Base-by-base conservation (phyloP, 2,888 invertebrate genomes). In the Agriotes lineatus region DNA sequence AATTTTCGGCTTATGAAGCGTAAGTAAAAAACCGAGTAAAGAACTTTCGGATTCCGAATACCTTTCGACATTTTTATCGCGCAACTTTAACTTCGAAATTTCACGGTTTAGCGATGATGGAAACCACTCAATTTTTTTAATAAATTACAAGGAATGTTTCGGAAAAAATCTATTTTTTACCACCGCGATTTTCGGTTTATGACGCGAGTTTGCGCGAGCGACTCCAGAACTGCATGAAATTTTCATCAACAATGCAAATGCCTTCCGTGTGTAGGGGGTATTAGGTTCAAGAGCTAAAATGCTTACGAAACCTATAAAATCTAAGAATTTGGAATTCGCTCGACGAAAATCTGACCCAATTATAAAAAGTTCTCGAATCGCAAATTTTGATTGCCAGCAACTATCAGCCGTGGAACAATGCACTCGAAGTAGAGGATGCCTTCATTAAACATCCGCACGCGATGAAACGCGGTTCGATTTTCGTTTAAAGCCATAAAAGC, bases 291-390 rank as follows among this genome's bases (percentile, higher is more conserved):
- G 54, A 45, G 52, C 57, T 16, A 48, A 57, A 67, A 72, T 70
- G 62, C 64, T 67, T 61, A 69, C 56, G 67, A 64, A 70, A 65
- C 5, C 61, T 45, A 67, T 64, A 67, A 72, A 69, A 63, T 58
- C 63, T 33, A 57, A 42, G 66, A 20, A 65, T 64, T 59, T 64
- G 54, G 54, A 52, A 56, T 63, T 69, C 58, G 33, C 12, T 33
- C 18, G 10, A 20, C 30, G 30, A 48, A 35, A 48, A 25, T 20
- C n/a, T n/a, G 33, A 52, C 52, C 35, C 7, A 33, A 16, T 52
- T 52, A 30, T 33, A n/a, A 16, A 52, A 25, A 42, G 22, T 52
- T 52, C 33, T 14, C 33, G 16, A 42, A 62, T 18, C 19, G 39
- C 9, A 37, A 30, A 52, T 42, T 52, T 52, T 62, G 61, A 37